Evolutionary conservation across 2,888 invertebrate genomes (phyloP).

Genomic region (Drosophila kanekoi): DNA sequence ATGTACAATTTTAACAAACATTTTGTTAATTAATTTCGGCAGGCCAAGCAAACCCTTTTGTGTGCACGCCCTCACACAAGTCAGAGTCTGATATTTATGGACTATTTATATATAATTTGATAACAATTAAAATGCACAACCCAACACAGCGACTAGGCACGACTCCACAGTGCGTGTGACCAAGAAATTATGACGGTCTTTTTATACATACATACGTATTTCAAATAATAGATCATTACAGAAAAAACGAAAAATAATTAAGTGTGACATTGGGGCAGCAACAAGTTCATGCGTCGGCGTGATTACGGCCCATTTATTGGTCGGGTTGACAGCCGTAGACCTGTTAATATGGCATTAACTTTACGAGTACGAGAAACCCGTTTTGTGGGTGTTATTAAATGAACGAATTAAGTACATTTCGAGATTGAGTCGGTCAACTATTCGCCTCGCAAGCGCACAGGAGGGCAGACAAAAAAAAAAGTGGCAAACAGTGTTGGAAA

Average conservation of each 20-base stretch:
- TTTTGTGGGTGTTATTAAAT: conserved; percentile 62
- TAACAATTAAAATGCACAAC: conserved; percentile 66
- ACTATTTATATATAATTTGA: conserved; percentile 46
- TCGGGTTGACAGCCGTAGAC: conserved; percentile 56
- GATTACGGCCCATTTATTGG: conserved; percentile 50
- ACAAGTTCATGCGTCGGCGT: conserved; percentile 51
- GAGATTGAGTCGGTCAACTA: conserved; percentile 41
- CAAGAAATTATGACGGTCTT: conserved; percentile 35
- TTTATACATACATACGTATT: conserved; percentile 1
- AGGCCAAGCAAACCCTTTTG: conserved; percentile 43
- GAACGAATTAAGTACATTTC: conserved; percentile 51
- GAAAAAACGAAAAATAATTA: neutral
- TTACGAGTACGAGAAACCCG: conserved; percentile 16
- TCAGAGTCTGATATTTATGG: conserved; percentile 19
- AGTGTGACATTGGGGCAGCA: conserved; percentile 43
- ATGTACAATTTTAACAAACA: conserved; percentile 68
- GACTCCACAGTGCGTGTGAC: conserved; percentile 66
- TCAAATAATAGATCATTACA: conserved; percentile 9
- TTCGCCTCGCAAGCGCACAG: conserved; percentile 12
- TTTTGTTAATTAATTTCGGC: conserved; percentile 79
- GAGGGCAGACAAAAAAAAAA: conserved; percentile 15
- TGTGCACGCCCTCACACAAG: conserved; percentile 39
- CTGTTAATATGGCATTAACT: conserved; percentile 38
- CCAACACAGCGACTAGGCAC: conserved; percentile 40
- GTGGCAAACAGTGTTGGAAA: conserved; percentile 29